phyloP scores from a whole-genome alignment of 2,797 vertebrate species.

The Erpetoichthys calabaricus region DNA sequence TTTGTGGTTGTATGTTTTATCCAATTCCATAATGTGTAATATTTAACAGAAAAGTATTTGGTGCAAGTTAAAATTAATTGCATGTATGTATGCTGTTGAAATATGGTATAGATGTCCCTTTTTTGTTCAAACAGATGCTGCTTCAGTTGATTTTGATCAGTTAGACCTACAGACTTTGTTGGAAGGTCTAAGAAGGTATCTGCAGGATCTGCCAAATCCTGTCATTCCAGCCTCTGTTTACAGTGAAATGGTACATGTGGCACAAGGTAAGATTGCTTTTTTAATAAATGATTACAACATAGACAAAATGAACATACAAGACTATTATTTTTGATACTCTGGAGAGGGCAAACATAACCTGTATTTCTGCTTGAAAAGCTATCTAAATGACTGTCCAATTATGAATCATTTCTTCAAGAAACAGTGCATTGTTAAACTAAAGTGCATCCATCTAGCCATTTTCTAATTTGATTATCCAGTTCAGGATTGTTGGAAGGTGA shows the following conservation, averaged over 20 bases:
- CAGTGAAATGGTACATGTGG: conserved; percentile 68
- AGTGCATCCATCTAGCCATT: too few species aligned
- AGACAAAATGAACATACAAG: not conserved
- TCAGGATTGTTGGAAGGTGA: too few species aligned
- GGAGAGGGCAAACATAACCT: too few species aligned
- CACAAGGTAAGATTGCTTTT: conserved; percentile 64
- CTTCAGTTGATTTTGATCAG: conserved; percentile 64
- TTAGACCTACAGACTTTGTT: conserved; percentile 69
- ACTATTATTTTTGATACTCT: too few species aligned
- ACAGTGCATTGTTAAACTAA: too few species aligned
- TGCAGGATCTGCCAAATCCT: conserved; percentile 82
- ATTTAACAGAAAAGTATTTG: too few species aligned
- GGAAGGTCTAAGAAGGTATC: conserved; percentile 75
- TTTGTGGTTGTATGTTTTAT: too few species aligned
- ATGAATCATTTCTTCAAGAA: too few species aligned
- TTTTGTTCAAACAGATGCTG: conserved; percentile 33
- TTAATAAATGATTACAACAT: not conserved
- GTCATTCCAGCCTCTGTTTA: conserved; percentile 68
- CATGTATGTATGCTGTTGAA: not conserved
- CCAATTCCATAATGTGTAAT: too few species aligned
- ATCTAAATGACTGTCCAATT: too few species aligned
- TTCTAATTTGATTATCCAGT: too few species aligned
- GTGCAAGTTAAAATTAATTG: not conserved
- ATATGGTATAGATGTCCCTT: not conserved
- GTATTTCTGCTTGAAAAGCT: too few species aligned